Evolutionary conservation across 2,113 vertebrate genomes (phyloP), one percentile per base, ranked within the genome.

Genomic region (Taxidea taxus): DNA sequence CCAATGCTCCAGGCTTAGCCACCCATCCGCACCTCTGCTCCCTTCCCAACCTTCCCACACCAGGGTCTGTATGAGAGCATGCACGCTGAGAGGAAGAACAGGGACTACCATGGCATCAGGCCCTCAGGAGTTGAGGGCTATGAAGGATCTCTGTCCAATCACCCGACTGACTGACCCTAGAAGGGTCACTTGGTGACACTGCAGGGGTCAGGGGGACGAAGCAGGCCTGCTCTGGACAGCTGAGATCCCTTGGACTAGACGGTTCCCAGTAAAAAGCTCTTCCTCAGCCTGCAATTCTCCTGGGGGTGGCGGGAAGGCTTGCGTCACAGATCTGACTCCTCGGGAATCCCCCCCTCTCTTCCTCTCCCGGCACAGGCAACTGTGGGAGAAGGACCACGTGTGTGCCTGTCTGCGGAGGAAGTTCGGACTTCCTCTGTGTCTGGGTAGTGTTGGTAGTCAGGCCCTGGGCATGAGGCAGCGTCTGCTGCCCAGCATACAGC

Each of bases 341-440:
- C 18, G 15, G 62, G 64, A 96, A 84, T 84, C 51, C 34, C 51
- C 44, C 27, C 23, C 23, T 25, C 51, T 18, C 39, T 49, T n/a
- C 2, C n/a, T 44, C 20, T 9, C 21, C 37, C 8, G 12, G 37
- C 31, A 21, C 21, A 10, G 54, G 51, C 37, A 47, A 44, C 42
- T 47, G 6, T 54, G 72, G 25, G 31, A 47, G 42, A 90, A 82
- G 89, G 62, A 60, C 78, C 87, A 44, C 64, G 37, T 0, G 20
- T 29, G 37, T 64, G 74, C 34, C 37, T 0, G 3, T 44, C 95
- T 93, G 14, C 44, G 62, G 58, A 68, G 91, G 88, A 96, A 96
- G 89, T 44, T 12, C 74, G 70, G 6, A 83, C 83, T 96, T 97
- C 96, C 97, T 89, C 54, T 77, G 56, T 39, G 77, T 14, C 25